Evolutionary conservation across 1,140 invertebrate species (phyloP).

Genomic region (Ericerus pela): DNA sequence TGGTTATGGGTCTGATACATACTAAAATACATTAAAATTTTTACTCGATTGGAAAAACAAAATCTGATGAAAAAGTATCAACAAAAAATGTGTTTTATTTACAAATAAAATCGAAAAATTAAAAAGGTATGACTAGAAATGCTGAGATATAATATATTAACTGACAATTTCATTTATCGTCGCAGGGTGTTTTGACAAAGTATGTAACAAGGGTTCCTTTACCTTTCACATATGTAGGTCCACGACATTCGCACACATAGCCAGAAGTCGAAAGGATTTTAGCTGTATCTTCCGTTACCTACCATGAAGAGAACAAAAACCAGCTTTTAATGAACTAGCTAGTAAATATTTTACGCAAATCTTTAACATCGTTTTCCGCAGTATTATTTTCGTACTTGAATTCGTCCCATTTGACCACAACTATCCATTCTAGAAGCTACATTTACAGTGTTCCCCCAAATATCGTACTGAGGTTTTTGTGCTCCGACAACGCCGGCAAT

Average conservation of each 20-base stretch:
- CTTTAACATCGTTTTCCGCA: slow-evolving; percentile 15
- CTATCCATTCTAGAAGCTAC: slow-evolving; percentile 93
- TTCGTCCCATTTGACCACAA: slow-evolving; percentile 72
- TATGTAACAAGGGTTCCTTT: slow-evolving; percentile 86
- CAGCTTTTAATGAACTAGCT: not conserved
- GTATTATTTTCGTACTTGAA: slow-evolving; percentile 54
- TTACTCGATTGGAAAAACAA: too few species aligned
- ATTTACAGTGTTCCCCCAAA: slow-evolving; percentile 96
- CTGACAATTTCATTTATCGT: slow-evolving; percentile 32
- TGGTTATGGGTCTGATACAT: too few species aligned
- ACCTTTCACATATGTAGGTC: slow-evolving; percentile 81
- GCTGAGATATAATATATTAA: not conserved
- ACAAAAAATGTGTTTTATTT: not conserved
- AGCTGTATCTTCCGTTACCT: slow-evolving; percentile 72
- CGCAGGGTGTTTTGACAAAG: slow-evolving; percentile 69
- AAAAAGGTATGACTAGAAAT: slow-evolving; percentile 4
- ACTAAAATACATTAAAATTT: too few species aligned
- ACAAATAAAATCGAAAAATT: not conserved
- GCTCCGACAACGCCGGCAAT: slow-evolving; percentile 89
- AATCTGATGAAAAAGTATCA: too few species aligned
- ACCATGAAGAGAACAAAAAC: slow-evolving; percentile 12
- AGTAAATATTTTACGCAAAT: not conserved
- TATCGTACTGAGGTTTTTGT: slow-evolving; percentile 95
- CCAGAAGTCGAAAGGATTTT: slow-evolving; percentile 67
- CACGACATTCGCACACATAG: slow-evolving; percentile 72